Evolutionary conservation across 2,113 vertebrate species (phyloP), one percentile per base, ranked within the genome.

Genomic region (Anseranas semipalmata): DNA sequence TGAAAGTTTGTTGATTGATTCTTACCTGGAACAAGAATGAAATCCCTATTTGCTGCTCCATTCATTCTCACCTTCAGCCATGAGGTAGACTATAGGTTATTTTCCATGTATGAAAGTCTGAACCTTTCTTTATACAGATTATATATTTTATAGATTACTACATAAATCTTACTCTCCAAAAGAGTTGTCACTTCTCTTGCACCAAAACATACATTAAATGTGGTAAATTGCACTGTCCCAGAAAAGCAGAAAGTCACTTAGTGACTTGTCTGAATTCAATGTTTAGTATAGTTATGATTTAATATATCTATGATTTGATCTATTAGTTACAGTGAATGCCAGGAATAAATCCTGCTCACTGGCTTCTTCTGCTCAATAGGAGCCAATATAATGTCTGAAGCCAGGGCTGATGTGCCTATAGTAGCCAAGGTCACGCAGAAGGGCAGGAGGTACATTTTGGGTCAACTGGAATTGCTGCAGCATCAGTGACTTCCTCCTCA

Each of bases 391-490:
- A 21, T 48, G 48, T 62, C n/a, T 62, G 76, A 81, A 76, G 68
- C 43, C 12, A 7, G n/a, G 25, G 24, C 43, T 0, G 3, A 45
- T 50, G 41, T 63, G 12, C 63, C 65, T 19, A 8, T 1, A 0
- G 14, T 15, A 76, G 68, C 18, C 25, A 56, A 73, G 17, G 55
- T 50, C 43, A 78, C 0, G 3, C 28, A 37, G 59, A 67, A 85
- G 24, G 19, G 22, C 19, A 53, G 15, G 22, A 67, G 41, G 9
- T 52, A 63, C 11, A 3, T 65, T 87, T 65, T 74, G 39, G 16
- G 60, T 53, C 62, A 74, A 9, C 19, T 12, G 18, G 50, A 90
- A 59, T 62, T 62, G 50, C 50, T 70, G 62, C 33, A 58, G n/a
- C 55, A 77, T 35, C 30, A 43, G 27, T 59, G 59, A 30, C 25